Evolutionary conservation across 2,797 vertebrate species (phyloP).

Genomic region (Okamejei kenojei): DNA sequence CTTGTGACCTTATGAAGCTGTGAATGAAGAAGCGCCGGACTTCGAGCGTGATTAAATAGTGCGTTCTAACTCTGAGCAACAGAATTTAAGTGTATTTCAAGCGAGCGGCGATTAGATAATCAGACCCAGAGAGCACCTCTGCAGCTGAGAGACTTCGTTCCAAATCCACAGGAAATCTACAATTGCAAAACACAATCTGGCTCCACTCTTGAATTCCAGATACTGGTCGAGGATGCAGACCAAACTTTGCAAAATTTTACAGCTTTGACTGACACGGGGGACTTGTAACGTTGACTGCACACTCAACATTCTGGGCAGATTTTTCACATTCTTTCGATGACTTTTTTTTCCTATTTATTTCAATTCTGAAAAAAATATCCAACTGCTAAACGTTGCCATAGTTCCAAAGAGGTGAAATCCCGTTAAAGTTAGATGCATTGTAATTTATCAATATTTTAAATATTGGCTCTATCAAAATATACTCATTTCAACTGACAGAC

Average conservation of each 20-base stretch:
- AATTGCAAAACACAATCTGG: conserved; percentile 25
- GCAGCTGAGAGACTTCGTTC: not conserved
- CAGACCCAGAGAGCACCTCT: not conserved
- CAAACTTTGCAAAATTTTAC: not conserved
- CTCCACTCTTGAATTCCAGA: not conserved
- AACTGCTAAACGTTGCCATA: not conserved
- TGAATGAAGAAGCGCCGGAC: too few species aligned
- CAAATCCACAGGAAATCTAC: not conserved
- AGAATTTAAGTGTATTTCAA: not conserved
- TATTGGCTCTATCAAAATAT: not conserved
- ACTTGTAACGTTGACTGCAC: not conserved
- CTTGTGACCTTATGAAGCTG: too few species aligned
- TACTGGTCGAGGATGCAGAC: not conserved
- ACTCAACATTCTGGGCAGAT: conserved; percentile 11
- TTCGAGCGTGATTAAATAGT: too few species aligned
- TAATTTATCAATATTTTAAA: not conserved
- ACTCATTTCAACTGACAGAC: too few species aligned
- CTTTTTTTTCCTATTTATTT: not conserved
- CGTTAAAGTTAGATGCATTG: not conserved
- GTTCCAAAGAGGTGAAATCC: not conserved
- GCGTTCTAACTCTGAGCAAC: too few species aligned
- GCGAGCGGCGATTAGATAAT: not conserved
- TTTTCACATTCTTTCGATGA: conserved; percentile 26
- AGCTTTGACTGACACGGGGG: not conserved
- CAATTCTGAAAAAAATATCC: not conserved